phyloP scores from a whole-genome alignment of 2,797 vertebrate species.

The Nyctalus aviator region DNA sequence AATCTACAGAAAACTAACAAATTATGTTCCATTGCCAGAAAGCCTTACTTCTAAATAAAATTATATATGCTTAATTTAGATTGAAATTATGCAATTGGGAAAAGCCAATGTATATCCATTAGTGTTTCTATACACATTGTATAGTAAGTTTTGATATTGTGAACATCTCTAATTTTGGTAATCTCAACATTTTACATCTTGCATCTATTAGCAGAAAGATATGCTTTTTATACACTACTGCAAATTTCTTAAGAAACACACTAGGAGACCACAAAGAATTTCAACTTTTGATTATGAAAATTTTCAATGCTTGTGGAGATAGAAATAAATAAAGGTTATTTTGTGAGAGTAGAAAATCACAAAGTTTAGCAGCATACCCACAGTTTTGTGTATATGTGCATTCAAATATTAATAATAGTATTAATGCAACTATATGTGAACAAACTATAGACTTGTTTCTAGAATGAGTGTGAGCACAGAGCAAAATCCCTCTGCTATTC shows the following conservation, averaged over 20 bases:
- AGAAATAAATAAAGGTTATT: constrained; percentile 41
- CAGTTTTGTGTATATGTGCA: not conserved
- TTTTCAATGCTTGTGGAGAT: not conserved
- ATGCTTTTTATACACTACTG: not conserved
- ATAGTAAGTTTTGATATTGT: not conserved
- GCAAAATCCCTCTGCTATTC: not conserved
- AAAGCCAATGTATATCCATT: not conserved
- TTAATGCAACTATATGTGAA: not conserved
- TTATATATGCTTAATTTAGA: constrained; percentile 44
- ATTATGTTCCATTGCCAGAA: constrained; percentile 50
- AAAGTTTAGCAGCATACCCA: not conserved
- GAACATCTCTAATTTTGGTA: not conserved
- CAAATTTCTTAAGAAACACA: constrained; percentile 38
- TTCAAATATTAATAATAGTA: not conserved
- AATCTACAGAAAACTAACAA: constrained; percentile 64
- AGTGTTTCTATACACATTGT: not conserved
- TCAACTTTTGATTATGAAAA: not conserved
- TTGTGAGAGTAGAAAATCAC: not conserved
- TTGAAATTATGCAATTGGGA: not conserved
- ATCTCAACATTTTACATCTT: not conserved
- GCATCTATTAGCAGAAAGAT: not conserved
- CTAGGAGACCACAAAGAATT: not conserved
- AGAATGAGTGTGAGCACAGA: not conserved
- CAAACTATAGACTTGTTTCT: not conserved
- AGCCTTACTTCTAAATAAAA: constrained; percentile 55